Conservation (phyloP, 1,140 invertebrate genomes). For the Aphelinus atriplicis region DNA sequence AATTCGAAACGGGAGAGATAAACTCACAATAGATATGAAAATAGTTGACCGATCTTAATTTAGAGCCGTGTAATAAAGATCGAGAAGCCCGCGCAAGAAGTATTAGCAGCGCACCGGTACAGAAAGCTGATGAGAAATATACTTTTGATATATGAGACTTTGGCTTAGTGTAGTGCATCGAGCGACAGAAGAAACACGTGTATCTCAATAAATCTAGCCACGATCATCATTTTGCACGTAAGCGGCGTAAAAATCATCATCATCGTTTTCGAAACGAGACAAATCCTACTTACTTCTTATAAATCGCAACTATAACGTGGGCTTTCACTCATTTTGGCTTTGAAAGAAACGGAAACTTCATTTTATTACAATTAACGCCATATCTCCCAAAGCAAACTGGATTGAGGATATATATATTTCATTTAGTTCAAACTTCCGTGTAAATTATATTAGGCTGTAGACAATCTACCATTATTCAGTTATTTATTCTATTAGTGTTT, state of each 20-base stretch:
- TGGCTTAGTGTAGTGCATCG: slow-evolving; percentile 13
- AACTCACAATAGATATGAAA: not conserved
- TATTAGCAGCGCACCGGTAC: slow-evolving; percentile 22
- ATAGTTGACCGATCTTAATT: not conserved
- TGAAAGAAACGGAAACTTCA: not conserved
- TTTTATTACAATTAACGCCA: not conserved
- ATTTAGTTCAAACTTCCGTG: no score
- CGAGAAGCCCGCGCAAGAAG: slow-evolving; percentile 1
- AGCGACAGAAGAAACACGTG: not conserved
- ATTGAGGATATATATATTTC: no score
- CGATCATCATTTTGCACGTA: slow-evolving; percentile 1
- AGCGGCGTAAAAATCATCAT: no score
- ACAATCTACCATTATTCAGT: no score
- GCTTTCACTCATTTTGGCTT: slow-evolving; percentile 10
- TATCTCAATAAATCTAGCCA: not conserved
- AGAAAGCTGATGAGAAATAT: slow-evolving; percentile 32
- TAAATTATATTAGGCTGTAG: no score
- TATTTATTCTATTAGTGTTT: no score
- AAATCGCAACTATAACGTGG: not conserved
- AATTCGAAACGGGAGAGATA: not conserved
- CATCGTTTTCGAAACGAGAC: not conserved
- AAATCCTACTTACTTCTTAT: not conserved
- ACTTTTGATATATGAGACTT: slow-evolving; percentile 30
- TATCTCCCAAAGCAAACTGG: not conserved
- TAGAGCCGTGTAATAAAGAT: not conserved